Evolutionary conservation across 1,140 invertebrate genomes (phyloP), one percentile per base, ranked within the genome.

Genomic region (Dufourea novaeangliae): DNA sequence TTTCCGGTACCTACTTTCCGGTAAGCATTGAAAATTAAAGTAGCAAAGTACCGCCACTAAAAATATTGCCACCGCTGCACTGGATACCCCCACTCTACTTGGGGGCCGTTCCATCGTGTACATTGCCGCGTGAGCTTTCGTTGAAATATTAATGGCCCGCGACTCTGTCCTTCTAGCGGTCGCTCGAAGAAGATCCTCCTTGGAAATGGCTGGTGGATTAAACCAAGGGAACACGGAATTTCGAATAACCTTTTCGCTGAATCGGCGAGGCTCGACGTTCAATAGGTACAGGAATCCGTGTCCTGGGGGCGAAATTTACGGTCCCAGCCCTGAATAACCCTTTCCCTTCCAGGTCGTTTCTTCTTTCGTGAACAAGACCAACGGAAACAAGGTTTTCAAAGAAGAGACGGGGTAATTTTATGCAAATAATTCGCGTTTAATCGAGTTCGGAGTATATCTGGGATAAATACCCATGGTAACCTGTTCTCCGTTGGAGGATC

Each of bases 1-100:
- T n/a, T n/a, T n/a, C n/a, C n/a, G n/a, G n/a, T n/a, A 76, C 73
- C 73, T 76, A 76, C 39, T 76, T 76, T 76, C 32, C 54, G 11
- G 14, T 8, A 10, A 17, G 66, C 73, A 76, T 69, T 76, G 73
- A 76, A 59, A 76, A 76, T 76, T 69, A 69, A 76, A 76, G 59
- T 76, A 76, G 73, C 37, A 37, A 61, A 66, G 57, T 25, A n/a
- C 59, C 39, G 20, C 25, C n/a, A 25, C 39, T 57, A 52, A 59
- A 68, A 75, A 75, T 75, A 68, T 59, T 59, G n/a, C n/a, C 39
- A 14, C 29, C 27, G 72, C 12, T 39, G 39, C 25, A 22, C 10
- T 32, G 17, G 25, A 50, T n/a, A 7, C 7, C 29, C 2, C 57
- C 17, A 32, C n/a, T 8, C 57, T 7, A 22, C 8, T 34, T 32